A percentile compares a stretch with the other conserved stretches of the same genome.
These are phyloP conservation scores for Antitype chi DNA, from an alignment of 2,888 invertebrate genomes.

Conservation along the genomic window DNA sequence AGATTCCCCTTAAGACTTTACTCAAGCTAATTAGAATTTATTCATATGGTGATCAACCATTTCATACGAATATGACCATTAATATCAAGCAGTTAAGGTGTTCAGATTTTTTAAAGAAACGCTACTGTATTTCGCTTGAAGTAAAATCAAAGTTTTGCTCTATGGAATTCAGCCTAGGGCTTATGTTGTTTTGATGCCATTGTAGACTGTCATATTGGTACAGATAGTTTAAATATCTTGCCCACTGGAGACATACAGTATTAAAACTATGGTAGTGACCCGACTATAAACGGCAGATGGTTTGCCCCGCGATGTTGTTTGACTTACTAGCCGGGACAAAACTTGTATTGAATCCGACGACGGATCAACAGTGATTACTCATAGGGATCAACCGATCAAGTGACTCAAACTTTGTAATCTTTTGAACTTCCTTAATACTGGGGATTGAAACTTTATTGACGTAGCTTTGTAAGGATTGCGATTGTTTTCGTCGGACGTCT, in stretches of 20 bases:
- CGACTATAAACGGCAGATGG: background rate
- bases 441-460: slow-evolving; percentile 33
- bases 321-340: background rate
- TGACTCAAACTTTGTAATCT: slow-evolving; percentile 34
- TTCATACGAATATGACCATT: background rate
- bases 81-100: background rate
- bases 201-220: background rate
- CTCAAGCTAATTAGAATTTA: background rate
- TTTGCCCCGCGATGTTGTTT: background rate
- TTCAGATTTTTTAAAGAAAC: background rate
- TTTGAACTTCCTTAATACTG: slow-evolving; percentile 10
- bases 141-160: background rate
- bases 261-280: background rate
- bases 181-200: background rate
- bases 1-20: too few relatives aligned
- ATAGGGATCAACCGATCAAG: slow-evolving; percentile 19
- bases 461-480: slow-evolving; percentile 15
- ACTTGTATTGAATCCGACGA: slow-evolving; percentile 22
- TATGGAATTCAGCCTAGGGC: background rate
- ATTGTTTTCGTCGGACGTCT: slow-evolving; percentile 4
- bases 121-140: background rate
- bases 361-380: slow-evolving; percentile 14
- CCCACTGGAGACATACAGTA: background rate
- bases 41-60: too few relatives aligned
- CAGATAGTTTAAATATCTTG: background rate